Base-by-base conservation (phyloP, 1,140 invertebrate species). In the Rhyzopertha dominica region DNA sequence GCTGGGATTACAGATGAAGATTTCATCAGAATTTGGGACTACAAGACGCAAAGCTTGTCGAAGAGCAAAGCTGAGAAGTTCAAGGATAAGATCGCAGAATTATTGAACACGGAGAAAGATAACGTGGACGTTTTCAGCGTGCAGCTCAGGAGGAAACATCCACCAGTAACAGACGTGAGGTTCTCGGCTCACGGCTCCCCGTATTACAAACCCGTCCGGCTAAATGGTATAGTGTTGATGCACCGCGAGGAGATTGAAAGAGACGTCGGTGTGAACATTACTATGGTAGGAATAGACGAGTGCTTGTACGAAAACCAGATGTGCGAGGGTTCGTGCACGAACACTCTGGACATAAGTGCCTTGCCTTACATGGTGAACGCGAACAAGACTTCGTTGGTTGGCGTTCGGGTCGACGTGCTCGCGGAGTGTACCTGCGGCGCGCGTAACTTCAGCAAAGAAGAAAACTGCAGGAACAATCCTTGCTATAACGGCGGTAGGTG, bases 111-210 rank as follows among this genome's bases (percentile, higher is more conserved):
- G 1, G 83, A 88, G 37, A 71, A 80, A 30, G 86, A 93, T 46
- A 95, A 95, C 66, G 89, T 98, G 5, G 93, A 97, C 58, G 84
- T 98, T 19, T 96, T 98, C 59, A 95, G 91, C 70, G 90, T 98
- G 2, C 90, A 94, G 56, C 66, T 90, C 12, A 78, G 88, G 51
- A 80, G 85, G 55, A 84, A 86, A 53, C 79, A 90, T 68, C 90
- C 91, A 2, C 88, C 90, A 4, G 74, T 93, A 17, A 95, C 91
- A 0, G 95, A 98, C 65, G 79, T 98, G 3, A 76, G 94, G 55
- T 98, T 95, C 67, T 83, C 93, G 2, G 95, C 92, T 5, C 92
- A 96, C 71, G 92, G 91, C 1, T 95, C 93, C 0, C 91, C 94
- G 2, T 97, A 95, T 65, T 95, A 95, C 59, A 95, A 96, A 59